A percentile compares a stretch with the other conserved stretches of the same genome.
phyloP scores from a whole-genome alignment of 2,113 vertebrate species.

The Camelus bactrianus region DNA sequence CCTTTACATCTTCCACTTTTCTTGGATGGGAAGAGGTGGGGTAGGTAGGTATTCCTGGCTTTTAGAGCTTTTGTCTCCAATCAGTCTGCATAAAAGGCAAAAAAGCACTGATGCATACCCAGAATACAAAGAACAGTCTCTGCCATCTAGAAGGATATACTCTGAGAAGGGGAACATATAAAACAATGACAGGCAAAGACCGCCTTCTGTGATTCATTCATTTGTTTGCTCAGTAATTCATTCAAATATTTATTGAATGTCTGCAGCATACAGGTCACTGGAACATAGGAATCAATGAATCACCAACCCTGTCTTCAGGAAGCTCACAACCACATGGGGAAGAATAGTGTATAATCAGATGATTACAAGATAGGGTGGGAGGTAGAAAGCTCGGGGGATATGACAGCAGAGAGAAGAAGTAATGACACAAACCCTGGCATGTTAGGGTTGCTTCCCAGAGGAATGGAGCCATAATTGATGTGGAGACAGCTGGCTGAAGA shows the following conservation, averaged over 20 bases:
- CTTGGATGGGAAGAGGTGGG: not conserved
- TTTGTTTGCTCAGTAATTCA: not conserved
- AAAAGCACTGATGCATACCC: not conserved
- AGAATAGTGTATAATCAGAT: not conserved
- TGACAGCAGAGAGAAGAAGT: not conserved
- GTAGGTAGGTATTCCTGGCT: not conserved
- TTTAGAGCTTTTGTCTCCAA: not conserved
- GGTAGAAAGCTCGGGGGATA: not conserved
- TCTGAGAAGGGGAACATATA: not conserved
- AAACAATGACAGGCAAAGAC: not conserved
- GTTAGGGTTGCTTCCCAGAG: not conserved
- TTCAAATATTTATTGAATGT: not conserved
- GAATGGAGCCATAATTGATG: not conserved
- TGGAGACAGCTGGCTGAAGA: not conserved
- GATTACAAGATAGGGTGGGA: not conserved
- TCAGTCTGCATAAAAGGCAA: not conserved
- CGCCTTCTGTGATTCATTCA: not conserved
- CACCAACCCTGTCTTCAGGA: not conserved
- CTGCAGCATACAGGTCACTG: not conserved
- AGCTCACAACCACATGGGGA: not conserved
- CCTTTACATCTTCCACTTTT: not conserved
- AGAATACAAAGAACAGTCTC: not conserved
- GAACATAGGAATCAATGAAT: not conserved
- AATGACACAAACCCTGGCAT: accelerated
- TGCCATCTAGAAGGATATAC: not conserved